Base-by-base conservation (phyloP, 2,888 invertebrate genomes). In the Machimus rusticus region DNA sequence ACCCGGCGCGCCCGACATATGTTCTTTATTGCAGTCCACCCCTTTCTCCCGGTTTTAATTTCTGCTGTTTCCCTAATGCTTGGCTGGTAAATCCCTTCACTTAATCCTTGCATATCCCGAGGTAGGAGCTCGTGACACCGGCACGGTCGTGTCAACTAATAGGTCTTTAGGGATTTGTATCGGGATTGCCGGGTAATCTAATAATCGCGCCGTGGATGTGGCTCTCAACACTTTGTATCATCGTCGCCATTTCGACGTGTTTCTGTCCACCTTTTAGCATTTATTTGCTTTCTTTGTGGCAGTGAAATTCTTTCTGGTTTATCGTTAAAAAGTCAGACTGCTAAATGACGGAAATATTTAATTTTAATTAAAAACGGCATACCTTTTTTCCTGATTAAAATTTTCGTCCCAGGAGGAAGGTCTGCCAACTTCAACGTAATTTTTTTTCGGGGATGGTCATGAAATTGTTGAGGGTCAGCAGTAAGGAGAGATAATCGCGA, bases 151-250 rank as follows among this genome's bases (percentile, higher is more conserved):
- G 86, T 86, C 86, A 43, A 86, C 66, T 86, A 86, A 86, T 86
- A 86, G 86, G 78, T 86, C 86, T 86, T 86, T 43, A 57, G 86
- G 86, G 86, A 86, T 86, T 86, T 86, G 86, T 66, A 78, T 39
- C 55, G 8, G 86, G 78, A 86, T 86, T 86, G 34, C 28, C 66
- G 78, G 66, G 31, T 86, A 86, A 86, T 86, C 86, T 66, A 86
- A 86, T 86, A 86, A 86, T 86, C 78, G 86, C 43, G 9, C 5
- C 57, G 86, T 66, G 78, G 86, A 86, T 37, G 78, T 34, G 78
- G 34, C 34, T 74, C 78, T 78, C 39, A 78, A 86, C 43, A 86
- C 86, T 57, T 86, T 79, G 86, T 86, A 78, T 37, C 23, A 28
- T 12, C 31, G n/a, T 34, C 3, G 37, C 19, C 8, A 28, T n/a